Base-by-base conservation (phyloP, 2,113 vertebrate genomes). In the Paratilapia polleni region DNA sequence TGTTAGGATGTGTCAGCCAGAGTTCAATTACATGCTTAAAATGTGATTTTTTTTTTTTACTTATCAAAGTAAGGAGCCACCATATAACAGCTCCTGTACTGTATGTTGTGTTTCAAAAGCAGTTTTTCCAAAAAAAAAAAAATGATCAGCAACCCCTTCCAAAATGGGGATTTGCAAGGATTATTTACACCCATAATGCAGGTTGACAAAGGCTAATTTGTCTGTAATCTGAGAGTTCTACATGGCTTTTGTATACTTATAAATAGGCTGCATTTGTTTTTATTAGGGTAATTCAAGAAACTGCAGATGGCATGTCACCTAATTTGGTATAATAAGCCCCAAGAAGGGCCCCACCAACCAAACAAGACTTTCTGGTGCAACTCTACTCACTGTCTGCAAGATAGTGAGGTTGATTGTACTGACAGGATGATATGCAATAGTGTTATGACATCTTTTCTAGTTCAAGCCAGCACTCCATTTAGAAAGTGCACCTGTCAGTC, bases 21-120 rank as follows among this genome's bases (percentile, higher is more conserved):
- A 86, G 90, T 90, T 93, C 79, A 92, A 56, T 84, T 49, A 41
- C 56, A 80, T 77, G 76, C 80, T 81, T 74, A 77, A 84, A 57
- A 61, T 86, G 26, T 61, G 70, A 85, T 54, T 76, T 22, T 78
- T 87, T 68, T 54, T 76, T 22, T 78, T 87, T 68, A 60, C 61
- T 84, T 79, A 82, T 84, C 74, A 36, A 61, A 88, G 78, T 54
- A 66, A 77, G 31, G 77, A 54, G 66, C 47, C 36, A 28, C 14
- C 38, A 20, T 54, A 9, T 22, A 59, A 49, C 47, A 74, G 41
- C 22, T 49, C 1, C 20, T 28, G 20, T 31, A 36, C 58, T 1
- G 7, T 59, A 19, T 59, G 24, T 34, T 24, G 12, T 47, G 31
- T 70, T 49, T 70, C 66, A 70, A 49, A 49, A 49, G 17, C 66